A percentile compares a stretch with the other conserved stretches of the same genome.
Conservation (phyloP, 1,140 invertebrate genomes). For the Drosophila ficusphila region DNA sequence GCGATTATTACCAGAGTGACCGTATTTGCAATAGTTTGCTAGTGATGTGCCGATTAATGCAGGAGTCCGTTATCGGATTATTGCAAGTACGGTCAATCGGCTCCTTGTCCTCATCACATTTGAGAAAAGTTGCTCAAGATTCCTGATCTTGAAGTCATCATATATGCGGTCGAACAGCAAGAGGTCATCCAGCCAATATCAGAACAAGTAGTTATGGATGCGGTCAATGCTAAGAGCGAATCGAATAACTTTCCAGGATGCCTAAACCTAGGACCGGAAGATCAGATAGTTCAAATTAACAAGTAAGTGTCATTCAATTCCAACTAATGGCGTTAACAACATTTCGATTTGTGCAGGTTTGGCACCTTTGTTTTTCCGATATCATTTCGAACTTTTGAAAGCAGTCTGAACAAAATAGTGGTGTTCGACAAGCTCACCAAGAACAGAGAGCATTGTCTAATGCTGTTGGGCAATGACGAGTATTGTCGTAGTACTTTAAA, state of each 20-base stretch:
- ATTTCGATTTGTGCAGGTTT: neutral
- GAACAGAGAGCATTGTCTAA: neutral
- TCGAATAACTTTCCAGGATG: too few species aligned
- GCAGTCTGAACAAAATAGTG: neutral
- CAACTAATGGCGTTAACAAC: neutral
- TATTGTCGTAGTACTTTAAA: neutral
- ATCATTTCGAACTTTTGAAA: neutral
- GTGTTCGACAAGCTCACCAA: neutral
- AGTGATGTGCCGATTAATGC: too few species aligned
- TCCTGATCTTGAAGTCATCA: too few species aligned
- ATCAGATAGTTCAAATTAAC: neutral
- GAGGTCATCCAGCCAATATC: neutral
- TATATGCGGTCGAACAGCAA: too few species aligned
- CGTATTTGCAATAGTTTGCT: too few species aligned
- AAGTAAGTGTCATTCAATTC: neutral
- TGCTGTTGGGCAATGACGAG: neutral
- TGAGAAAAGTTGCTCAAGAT: neutral
- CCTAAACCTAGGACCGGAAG: too few species aligned
- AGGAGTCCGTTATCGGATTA: too few species aligned
- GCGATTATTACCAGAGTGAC: constrained; percentile 19
- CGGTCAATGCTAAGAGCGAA: too few species aligned
- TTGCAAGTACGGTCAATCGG: too few species aligned
- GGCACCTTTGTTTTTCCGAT: constrained; percentile 21
- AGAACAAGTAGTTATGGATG: too few species aligned
- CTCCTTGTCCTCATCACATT: neutral